Conservation (phyloP, 1,140 invertebrate genomes). For the Aphidius ervi region DNA sequence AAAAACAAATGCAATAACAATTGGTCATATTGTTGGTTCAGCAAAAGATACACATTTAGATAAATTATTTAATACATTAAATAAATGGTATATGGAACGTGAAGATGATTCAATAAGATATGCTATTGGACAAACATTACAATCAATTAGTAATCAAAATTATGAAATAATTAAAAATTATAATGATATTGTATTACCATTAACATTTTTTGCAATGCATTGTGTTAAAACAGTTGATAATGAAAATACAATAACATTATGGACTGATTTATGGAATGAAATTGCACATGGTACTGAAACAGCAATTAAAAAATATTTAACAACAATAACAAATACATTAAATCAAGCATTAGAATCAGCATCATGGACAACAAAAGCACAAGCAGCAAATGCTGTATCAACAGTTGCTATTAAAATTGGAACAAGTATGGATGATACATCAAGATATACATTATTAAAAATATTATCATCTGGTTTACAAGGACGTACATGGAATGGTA, state of each 20-base stretch:
- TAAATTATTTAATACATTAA: constrained; percentile 77
- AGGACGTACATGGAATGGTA: constrained; percentile 85
- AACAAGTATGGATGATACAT: constrained; percentile 60
- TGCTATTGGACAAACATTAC: constrained; percentile 73
- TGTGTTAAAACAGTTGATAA: constrained; percentile 65
- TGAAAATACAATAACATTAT: constrained; percentile 65
- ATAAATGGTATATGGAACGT: constrained; percentile 73
- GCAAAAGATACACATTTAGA: constrained; percentile 85
- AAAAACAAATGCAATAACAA: constrained; percentile 76
- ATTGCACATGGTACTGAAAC: constrained; percentile 79
- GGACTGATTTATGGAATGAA: constrained; percentile 87
- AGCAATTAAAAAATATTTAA: constrained; percentile 73
- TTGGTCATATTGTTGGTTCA: constrained; percentile 80
- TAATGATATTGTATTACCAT: constrained; percentile 71
- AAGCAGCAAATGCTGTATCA: constrained; percentile 75
- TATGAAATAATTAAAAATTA: constrained; percentile 79
- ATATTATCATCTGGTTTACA: constrained; percentile 69
- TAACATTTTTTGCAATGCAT: constrained; percentile 88
- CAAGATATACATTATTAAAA: constrained; percentile 64
- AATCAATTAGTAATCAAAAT: constrained; percentile 77
- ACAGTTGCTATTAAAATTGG: constrained; percentile 75
- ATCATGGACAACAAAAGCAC: constrained; percentile 83
- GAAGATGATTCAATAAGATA: constrained; percentile 71
- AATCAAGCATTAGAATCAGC: constrained; percentile 69
- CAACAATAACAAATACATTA: constrained; percentile 68